These are phyloP conservation scores for Saiga tatarica DNA, from an alignment of 2,113 vertebrate genomes.

Conservation along the genomic window DNA sequence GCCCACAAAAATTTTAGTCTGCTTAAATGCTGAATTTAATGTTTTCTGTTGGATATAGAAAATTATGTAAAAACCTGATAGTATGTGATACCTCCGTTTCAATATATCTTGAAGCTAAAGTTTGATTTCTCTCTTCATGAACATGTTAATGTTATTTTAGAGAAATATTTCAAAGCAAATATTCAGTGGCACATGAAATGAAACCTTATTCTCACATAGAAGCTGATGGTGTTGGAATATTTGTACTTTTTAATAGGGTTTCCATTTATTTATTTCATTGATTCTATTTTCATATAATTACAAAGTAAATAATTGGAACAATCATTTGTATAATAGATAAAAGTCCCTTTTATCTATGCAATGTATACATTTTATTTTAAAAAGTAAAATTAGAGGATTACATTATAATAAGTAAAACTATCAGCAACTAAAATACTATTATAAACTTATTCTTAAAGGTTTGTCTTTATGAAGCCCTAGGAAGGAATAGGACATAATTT, in stretches of 20 bases:
- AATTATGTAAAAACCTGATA: background rate
- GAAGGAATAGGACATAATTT: background rate
- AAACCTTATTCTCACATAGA: slow-evolving; percentile 34
- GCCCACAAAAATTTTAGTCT: slow-evolving; percentile 41
- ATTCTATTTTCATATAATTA: background rate
- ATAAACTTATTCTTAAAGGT: background rate
- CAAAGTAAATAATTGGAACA: background rate
- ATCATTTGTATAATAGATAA: background rate
- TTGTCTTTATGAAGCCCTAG: background rate
- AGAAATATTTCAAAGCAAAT: slow-evolving; percentile 57
- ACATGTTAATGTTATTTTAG: slow-evolving; percentile 64
- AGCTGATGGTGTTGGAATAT: background rate
- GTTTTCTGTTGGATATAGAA: background rate
- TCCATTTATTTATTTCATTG: background rate
- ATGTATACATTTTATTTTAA: background rate
- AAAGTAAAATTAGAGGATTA: background rate
- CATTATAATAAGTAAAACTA: background rate
- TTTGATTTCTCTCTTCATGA: slow-evolving; percentile 56
- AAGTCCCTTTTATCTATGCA: background rate
- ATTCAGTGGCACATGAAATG: slow-evolving; percentile 50
- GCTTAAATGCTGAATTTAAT: background rate
- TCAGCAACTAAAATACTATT: background rate
- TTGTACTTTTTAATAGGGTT: background rate
- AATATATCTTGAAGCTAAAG: slow-evolving; percentile 39
- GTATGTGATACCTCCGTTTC: background rate